Base-by-base conservation (phyloP, 1,140 invertebrate genomes). In the Zaprionus vittiger region DNA sequence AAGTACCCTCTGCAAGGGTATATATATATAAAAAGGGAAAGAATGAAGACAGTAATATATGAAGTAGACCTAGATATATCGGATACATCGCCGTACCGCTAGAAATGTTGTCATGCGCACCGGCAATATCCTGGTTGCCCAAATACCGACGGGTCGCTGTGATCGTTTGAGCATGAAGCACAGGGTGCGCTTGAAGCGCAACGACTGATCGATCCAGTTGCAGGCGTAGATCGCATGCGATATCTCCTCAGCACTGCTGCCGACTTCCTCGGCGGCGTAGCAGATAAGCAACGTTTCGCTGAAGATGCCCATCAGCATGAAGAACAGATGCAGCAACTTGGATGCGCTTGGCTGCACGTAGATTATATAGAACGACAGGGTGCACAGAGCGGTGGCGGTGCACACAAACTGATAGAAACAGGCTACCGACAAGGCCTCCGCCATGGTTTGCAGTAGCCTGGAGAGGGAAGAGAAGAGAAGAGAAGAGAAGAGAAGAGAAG, bases 161-260 rank as follows among this genome's bases (percentile, higher is more conserved):
- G 83, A 77, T 1, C 80, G 80, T 7, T 67, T 55, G 15, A 92
- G 54, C 74, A 92, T 68, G 0, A 87, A 22, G n/a, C 71, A 5
- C 1, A 91, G 26, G 14, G 63, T 61, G 1, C 83, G 75, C 26
- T 79, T 77, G 55, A 85, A 91, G 0, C 37, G n/a, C 1, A 63
- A 26, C 5, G 86, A 41, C 44, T 80, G 89, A 15, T 80, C 54
- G 5, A 79, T 22, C 91, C 91, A 92, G 34, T 92, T 91, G 54
- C 73, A 82, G 2, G 28, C 31, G 49, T 92, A 92, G 55, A 83
- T 74, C 4, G 80, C 81, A 0, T 38, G 37, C 4, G 70, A 31
- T 0, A 92, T 54, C 17, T 52, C 22, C 2, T 91, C 78, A 1
- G 73, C 76, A 31, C 70, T 77, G 14, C 71, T 31, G 44, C 14